Conservation (phyloP, 2,113 vertebrate genomes). For the Periophthalmodon schlosseri region DNA sequence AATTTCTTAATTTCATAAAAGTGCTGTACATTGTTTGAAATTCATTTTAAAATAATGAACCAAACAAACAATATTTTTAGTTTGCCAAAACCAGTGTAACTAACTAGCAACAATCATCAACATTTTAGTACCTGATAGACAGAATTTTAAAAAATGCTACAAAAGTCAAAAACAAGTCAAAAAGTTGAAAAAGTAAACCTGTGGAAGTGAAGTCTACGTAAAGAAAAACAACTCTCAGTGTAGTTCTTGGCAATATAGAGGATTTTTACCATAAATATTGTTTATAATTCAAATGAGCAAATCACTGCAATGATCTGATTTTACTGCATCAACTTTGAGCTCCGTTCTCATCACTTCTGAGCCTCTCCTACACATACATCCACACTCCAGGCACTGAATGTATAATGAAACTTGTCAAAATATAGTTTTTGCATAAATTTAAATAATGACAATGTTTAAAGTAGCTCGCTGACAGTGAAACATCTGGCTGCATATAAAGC, state of each 20-base stretch:
- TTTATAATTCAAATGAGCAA: not conserved
- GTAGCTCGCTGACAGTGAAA: conserved; percentile 2
- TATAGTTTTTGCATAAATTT: conserved; percentile 35
- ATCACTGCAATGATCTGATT: not conserved
- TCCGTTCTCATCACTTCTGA: not conserved
- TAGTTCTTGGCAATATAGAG: not conserved
- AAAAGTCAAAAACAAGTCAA: not conserved
- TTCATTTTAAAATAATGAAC: no score
- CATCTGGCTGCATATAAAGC: conserved; percentile 23
- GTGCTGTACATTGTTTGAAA: no score
- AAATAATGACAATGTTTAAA: conserved; percentile 4
- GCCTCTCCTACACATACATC: conserved; percentile 2
- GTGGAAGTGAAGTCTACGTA: not conserved
- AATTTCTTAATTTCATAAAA: no score
- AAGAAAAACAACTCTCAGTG: not conserved
- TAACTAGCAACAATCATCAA: no score
- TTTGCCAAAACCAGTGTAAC: no score
- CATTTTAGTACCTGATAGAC: no score
- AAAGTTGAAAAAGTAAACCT: no score
- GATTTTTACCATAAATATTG: not conserved
- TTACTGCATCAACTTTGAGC: not conserved
- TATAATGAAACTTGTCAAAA: not conserved
- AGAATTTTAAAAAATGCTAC: no score
- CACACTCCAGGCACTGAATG: not conserved
- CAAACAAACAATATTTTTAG: no score